Conservation (phyloP, 2,888 invertebrate genomes). For the Aporophyla lueneburgensis region DNA sequence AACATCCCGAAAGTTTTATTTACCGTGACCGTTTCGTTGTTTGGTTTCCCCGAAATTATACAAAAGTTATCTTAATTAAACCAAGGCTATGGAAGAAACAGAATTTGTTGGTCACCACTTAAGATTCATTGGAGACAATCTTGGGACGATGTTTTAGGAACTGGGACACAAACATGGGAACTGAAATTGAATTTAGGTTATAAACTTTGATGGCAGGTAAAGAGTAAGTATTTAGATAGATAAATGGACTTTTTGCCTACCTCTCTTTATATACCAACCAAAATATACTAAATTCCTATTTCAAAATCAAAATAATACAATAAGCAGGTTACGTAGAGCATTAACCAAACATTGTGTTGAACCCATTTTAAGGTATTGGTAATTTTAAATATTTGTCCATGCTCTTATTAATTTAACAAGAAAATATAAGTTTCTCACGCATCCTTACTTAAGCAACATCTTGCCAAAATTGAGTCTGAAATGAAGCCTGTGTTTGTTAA, state of each 20-base stretch:
- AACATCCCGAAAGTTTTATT: background rate
- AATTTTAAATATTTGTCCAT: background rate
- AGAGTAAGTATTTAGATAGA: background rate
- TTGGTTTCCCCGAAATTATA: conserved; percentile 7
- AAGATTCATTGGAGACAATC: conserved; percentile 6
- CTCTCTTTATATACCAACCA: background rate
- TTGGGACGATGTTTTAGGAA: conserved; percentile 11
- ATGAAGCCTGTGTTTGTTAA: conserved; percentile 27
- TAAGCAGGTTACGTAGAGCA: background rate
- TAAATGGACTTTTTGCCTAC: background rate
- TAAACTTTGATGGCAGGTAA: background rate
- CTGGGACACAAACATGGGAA: conserved; percentile 2
- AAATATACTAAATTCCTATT: background rate
- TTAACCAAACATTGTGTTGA: background rate
- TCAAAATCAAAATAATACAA: background rate
- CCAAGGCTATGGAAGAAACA: background rate
- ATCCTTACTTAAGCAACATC: background rate
- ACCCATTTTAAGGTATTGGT: background rate
- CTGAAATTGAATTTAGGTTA: background rate
- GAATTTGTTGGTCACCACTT: conserved; percentile 26
- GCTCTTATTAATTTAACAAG: background rate
- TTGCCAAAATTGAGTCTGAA: conserved; percentile 19
- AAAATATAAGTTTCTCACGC: background rate
- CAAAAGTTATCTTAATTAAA: conserved; percentile 34
- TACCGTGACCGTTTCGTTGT: background rate